Percentiles rank a stretch among this genome's conserved stretches.
Evolutionary conservation across 2,113 vertebrate genomes (phyloP).

Genomic region (Xenopus tropicalis): DNA sequence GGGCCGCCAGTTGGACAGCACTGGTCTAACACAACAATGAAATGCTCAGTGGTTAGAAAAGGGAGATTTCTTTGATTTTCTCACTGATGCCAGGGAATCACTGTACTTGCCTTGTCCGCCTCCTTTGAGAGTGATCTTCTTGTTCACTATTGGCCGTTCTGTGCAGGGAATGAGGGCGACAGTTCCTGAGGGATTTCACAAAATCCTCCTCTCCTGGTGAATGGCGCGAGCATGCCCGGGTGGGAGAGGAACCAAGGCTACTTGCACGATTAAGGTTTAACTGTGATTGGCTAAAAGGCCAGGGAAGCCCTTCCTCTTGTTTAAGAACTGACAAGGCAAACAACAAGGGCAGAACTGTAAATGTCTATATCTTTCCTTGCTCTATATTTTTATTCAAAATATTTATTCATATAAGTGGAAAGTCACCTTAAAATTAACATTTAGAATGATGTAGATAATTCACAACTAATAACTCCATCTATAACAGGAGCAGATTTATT

Average conservation of each 20-base stretch:
- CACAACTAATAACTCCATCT: no score
- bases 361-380: no score
- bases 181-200: constrained; percentile 57
- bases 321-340: constrained; percentile 64
- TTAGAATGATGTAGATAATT: no score
- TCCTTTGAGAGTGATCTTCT: constrained; percentile 55
- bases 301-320: constrained; percentile 71
- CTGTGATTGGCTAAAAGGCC: constrained; percentile 70
- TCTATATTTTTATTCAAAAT: not conserved
- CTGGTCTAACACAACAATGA: no score
- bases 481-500: no score
- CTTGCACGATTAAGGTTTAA: constrained; percentile 55
- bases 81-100: no score
- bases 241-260: constrained; percentile 66
- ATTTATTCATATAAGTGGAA: no score
- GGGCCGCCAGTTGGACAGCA: no score
- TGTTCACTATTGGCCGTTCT: constrained; percentile 54
- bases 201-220: constrained; percentile 60
- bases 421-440: no score
- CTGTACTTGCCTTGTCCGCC: constrained; percentile 58
- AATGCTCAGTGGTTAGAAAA: no score
- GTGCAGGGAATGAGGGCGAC: constrained; percentile 58
- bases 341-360: not conserved
- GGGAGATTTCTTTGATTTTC: no score
- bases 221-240: constrained; percentile 56